Evolutionary conservation across 2,113 vertebrate genomes (phyloP).

Genomic region (Cisticola juncidis): DNA sequence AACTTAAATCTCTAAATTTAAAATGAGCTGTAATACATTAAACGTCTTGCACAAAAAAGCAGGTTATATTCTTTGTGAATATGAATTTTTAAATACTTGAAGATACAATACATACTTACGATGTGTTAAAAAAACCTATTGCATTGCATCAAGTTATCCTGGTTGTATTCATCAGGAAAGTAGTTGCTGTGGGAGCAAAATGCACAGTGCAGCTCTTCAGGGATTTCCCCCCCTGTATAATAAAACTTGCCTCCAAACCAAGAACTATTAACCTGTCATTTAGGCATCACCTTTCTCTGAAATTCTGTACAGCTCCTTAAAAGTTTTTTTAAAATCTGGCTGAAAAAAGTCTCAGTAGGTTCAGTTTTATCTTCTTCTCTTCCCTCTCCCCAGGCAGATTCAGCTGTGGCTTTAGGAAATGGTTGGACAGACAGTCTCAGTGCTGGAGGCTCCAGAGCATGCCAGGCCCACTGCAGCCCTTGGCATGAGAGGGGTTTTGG

Average conservation of each 20-base stretch:
- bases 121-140: neutral
- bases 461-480: neutral
- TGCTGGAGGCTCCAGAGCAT: neutral
- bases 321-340: neutral
- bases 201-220: neutral
- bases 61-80: neutral
- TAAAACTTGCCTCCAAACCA: neutral
- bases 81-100: neutral
- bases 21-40: neutral
- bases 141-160: neutral
- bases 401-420: neutral
- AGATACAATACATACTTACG: neutral
- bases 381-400: neutral
- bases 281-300: neutral
- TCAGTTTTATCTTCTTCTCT: neutral
- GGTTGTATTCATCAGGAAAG: neutral
- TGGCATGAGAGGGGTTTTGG: neutral
- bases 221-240: neutral
- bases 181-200: neutral
- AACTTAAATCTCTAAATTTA: neutral
- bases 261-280: neutral
- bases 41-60: neutral
- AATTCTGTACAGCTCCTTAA: neutral
- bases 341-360: neutral
- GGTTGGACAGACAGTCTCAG: neutral